phyloP scores from a whole-genome alignment of 2,888 invertebrate genomes.

The Dynastes tityus region DNA sequence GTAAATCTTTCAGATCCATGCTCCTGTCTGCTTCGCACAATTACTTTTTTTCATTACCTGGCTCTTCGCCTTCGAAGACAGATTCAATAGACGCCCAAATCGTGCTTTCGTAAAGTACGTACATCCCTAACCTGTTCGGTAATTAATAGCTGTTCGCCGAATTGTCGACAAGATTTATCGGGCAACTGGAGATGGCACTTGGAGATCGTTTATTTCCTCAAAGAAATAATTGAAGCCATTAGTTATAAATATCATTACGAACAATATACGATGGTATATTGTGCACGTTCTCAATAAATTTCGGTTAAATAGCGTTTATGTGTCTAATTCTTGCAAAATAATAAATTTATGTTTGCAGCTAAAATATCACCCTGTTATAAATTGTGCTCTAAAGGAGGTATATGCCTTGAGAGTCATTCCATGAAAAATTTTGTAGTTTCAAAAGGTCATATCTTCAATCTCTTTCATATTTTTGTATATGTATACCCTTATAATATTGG shows the following conservation, averaged over 20 bases:
- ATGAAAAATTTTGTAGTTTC: no score
- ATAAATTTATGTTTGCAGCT: no score
- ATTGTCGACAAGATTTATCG: constrained; percentile 11
- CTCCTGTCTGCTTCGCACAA: constrained; percentile 11
- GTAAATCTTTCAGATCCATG: constrained; percentile 24
- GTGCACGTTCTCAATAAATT: no score
- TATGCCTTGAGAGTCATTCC: no score
- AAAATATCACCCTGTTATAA: no score
- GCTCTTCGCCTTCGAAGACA: background rate
- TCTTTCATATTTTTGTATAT: no score
- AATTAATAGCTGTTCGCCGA: constrained; percentile 27
- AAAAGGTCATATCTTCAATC: no score
- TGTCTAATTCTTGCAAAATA: no score
- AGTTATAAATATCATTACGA: background rate
- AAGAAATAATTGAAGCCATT: background rate
- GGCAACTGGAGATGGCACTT: background rate
- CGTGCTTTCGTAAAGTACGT: background rate
- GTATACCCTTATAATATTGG: no score
- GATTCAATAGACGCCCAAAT: constrained; percentile 23
- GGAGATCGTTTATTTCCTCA: background rate
- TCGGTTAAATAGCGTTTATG: no score
- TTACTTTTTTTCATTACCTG: constrained; percentile 37
- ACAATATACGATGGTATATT: no score
- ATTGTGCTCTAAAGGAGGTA: no score
- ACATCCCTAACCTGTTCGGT: constrained; percentile 7